A percentile compares a stretch with the other conserved stretches of the same genome.
Conservation (phyloP, 2,797 vertebrate species). For the Bryconaethiops microstoma region DNA sequence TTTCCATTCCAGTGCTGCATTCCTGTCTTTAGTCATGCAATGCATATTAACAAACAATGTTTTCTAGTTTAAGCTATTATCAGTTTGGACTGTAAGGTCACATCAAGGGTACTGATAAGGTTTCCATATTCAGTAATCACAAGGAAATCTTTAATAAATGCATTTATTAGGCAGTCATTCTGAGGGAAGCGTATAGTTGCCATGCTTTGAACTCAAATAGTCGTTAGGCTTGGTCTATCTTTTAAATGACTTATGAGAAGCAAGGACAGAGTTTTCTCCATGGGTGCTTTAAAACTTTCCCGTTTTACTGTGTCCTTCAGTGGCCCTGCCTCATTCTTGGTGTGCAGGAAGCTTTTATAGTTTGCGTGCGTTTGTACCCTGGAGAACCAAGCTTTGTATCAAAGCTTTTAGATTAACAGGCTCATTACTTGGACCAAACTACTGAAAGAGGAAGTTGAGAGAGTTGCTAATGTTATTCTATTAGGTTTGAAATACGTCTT, state of each 20-base stretch:
- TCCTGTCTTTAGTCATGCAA: no score
- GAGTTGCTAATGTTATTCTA: conserved; percentile 7
- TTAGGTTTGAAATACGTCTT: conserved; percentile 5
- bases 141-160: conserved; percentile 17
- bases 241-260: conserved; percentile 28
- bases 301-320: conserved; percentile 46
- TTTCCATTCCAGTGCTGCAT: not conserved
- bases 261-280: conserved; percentile 7
- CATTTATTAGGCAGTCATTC: conserved; percentile 31
- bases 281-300: conserved; percentile 16
- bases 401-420: conserved; percentile 40
- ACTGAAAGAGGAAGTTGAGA: conserved; percentile 2
- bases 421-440: conserved; percentile 25
- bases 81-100: not conserved
- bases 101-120: not conserved
- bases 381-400: conserved; percentile 27
- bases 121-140: not conserved
- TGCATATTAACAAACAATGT: not conserved
- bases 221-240: conserved; percentile 3
- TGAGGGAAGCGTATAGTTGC: conserved; percentile 7
- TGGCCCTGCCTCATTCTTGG: conserved; percentile 21
- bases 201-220: conserved; percentile 22
- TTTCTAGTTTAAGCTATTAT: not conserved
- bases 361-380: conserved; percentile 20
- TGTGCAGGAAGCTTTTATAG: conserved; percentile 1